Conservation (phyloP, 2,888 invertebrate species). For the Scrobipalpa costella region DNA sequence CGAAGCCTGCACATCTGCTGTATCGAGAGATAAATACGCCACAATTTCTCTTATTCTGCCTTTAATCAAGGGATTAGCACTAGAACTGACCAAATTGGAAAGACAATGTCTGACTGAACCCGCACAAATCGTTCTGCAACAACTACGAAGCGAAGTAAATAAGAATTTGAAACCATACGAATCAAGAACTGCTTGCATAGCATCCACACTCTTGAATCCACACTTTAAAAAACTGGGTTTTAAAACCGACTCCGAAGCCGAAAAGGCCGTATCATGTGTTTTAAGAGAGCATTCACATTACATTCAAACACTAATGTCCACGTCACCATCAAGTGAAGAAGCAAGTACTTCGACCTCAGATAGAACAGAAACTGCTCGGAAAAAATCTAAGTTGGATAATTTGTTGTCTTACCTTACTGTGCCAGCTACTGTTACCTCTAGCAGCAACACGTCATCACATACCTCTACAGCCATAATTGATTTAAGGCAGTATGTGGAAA, state of each 20-base stretch:
- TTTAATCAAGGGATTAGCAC: not conserved
- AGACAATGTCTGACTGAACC: not conserved
- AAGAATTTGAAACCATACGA: not conserved
- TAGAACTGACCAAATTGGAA: not conserved
- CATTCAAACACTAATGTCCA: no score
- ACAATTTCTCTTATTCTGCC: constrained; percentile 3
- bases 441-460: no score
- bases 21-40: not conserved
- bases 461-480: constrained; percentile 4
- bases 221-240: constrained; percentile 5
- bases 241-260: not conserved
- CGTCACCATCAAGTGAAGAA: no score
- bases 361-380: not conserved
- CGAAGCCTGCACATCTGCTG: not conserved
- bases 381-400: no score
- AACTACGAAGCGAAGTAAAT: not conserved
- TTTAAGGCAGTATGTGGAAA: constrained; percentile 4
- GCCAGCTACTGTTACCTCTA: no score
- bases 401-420: no score
- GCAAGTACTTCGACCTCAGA: no score
- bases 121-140: not conserved
- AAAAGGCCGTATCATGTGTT: not conserved
- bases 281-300: not conserved
- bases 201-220: not conserved
- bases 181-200: not conserved